Evolutionary conservation across 2,797 vertebrate genomes (phyloP).

Genomic region (Ptychadena robeensis): DNA sequence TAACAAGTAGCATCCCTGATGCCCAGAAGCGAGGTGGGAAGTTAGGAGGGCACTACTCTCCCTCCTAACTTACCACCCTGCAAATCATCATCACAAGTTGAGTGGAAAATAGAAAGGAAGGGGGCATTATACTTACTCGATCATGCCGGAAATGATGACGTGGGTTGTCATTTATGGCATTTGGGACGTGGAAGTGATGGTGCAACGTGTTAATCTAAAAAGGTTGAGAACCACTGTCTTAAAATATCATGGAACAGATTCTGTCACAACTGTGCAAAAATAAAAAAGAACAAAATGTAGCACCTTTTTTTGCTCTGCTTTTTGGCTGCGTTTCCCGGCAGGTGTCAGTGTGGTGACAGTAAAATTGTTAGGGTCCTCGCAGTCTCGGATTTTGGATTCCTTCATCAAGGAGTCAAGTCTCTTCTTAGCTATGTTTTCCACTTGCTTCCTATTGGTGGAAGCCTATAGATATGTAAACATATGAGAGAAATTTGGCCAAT

Average conservation of each 20-base stretch:
- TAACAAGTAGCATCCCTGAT: too few species aligned
- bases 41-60: too few species aligned
- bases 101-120: too few species aligned
- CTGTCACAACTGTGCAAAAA: not conserved
- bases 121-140: too few species aligned
- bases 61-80: too few species aligned
- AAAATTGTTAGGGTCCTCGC: constrained; percentile 90
- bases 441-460: constrained; percentile 87
- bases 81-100: too few species aligned
- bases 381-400: constrained; percentile 92
- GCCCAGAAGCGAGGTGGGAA: too few species aligned
- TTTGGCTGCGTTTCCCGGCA: constrained; percentile 73
- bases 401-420: constrained; percentile 94
- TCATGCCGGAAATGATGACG: too few species aligned
- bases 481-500: not conserved
- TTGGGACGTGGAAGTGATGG: too few species aligned
- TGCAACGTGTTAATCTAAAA: too few species aligned
- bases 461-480: constrained; percentile 74
- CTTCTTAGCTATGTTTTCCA: constrained; percentile 94
- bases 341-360: constrained; percentile 81
- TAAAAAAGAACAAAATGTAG: not conserved
- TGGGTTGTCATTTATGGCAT: too few species aligned
- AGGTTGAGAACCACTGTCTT: too few species aligned
- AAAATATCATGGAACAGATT: constrained; percentile 25
- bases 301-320: constrained; percentile 79